phyloP scores from a whole-genome alignment of 2,888 invertebrate genomes.

The Clivina fossor region DNA sequence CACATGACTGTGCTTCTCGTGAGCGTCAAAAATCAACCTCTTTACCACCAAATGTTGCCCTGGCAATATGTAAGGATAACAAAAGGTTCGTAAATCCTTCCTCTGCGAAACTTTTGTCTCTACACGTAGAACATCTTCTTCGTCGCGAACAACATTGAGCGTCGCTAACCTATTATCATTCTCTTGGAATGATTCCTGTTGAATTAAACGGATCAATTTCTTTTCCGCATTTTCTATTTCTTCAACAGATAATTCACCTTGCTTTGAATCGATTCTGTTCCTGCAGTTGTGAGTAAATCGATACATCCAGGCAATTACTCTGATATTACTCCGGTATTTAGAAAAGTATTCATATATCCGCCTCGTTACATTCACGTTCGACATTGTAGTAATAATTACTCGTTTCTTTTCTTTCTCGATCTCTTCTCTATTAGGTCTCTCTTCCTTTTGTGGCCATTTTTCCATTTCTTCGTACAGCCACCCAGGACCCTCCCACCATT shows the following conservation, averaged over 20 bases:
- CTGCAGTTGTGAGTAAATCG: constrained; percentile 15
- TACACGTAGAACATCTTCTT: constrained; percentile 37
- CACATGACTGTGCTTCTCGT: constrained; percentile 21
- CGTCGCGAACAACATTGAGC: constrained; percentile 33
- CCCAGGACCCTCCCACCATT: constrained; percentile 46
- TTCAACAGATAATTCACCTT: constrained; percentile 15
- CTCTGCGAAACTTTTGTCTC: constrained; percentile 36
- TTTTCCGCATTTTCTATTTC: constrained; percentile 8
- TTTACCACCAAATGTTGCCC: constrained; percentile 38
- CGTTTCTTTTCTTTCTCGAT: constrained; percentile 24
- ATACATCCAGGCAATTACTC: constrained; percentile 38
- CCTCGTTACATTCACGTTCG: constrained; percentile 16
- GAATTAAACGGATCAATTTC: constrained; percentile 3
- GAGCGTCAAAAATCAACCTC: constrained; percentile 30
- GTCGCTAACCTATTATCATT: constrained; percentile 28
- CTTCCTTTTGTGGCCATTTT: constrained; percentile 39
- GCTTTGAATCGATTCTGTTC: constrained; percentile 10
- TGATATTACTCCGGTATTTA: constrained; percentile 38
- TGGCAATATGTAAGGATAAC: constrained; percentile 42
- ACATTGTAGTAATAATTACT: not conserved
- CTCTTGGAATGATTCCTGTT: constrained; percentile 29
- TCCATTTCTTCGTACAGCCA: constrained; percentile 40
- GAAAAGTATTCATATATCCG: constrained; percentile 30
- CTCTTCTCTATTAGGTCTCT: constrained; percentile 19
- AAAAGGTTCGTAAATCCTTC: constrained; percentile 38